Conservation (phyloP, 2,888 invertebrate species). For the Lathronympha strigana region DNA sequence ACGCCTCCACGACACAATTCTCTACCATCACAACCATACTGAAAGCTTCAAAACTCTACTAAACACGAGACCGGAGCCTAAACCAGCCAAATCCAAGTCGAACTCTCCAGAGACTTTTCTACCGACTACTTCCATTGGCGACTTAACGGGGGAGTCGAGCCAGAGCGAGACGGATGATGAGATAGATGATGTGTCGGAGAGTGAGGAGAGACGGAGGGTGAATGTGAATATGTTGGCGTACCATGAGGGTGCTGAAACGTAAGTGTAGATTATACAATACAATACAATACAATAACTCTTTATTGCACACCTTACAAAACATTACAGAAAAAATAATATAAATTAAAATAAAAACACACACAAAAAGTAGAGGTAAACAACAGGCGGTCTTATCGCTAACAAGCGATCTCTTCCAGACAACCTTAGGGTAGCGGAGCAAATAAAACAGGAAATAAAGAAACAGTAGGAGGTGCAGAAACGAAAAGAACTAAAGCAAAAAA, state of each 20-base stretch:
- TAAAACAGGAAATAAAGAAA: no score
- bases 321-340: no score
- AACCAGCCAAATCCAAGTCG: constrained; percentile 9
- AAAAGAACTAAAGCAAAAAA: no score
- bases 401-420: no score
- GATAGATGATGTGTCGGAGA: constrained; percentile 41
- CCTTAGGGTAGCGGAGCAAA: no score
- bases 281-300: no score
- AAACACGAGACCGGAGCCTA: constrained; percentile 12
- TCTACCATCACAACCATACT: constrained; percentile 62
- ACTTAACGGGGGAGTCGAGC: constrained; percentile 57
- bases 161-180: constrained; percentile 46
- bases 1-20: constrained; percentile 62
- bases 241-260: constrained; percentile 69
- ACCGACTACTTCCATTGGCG: constrained; percentile 58
- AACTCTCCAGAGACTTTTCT: constrained; percentile 49
- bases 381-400: no score
- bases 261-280: constrained; percentile 51
- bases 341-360: no score
- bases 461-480: no score
- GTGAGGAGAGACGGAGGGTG: constrained; percentile 47
- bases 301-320: no score
- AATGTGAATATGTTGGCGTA: constrained; percentile 57
- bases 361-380: no score
- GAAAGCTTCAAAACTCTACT: constrained; percentile 49